Evolutionary conservation across 2,113 vertebrate species (phyloP), one percentile per base, ranked within the genome.

Genomic region (Channa argus): DNA sequence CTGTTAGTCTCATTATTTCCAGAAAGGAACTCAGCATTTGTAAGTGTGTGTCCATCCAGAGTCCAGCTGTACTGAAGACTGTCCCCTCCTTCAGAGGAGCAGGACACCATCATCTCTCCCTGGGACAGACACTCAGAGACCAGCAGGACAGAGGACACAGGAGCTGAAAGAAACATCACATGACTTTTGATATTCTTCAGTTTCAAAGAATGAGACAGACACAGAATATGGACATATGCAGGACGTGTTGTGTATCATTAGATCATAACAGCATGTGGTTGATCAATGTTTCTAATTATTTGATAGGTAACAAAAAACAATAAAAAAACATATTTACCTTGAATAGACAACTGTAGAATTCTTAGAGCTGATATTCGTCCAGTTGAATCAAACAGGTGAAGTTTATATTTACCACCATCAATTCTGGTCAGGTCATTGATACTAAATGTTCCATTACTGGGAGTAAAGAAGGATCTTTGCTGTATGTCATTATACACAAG

Each of bases 51-150:
- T 83, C 82, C 72, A 62, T 70, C 54, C 72, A 93, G 80, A 61
- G 73, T 88, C 90, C 89, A 93, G 53, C 37, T 88, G 80, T 84
- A 88, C 59, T 79, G 69, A 79, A 64, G 72, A 70, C 59, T 76
- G 50, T 87, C 89, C 15, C 83, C 91, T 63, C 63, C 79, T 2
- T 69, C 36, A 56, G 69, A 74, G 64, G 71, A 83, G 51, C 91
- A 92, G 74, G 70, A 70, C 69, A 80, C 77, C 51, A 2, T 78
- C 73, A 15, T 66, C 77, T 38, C 5, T 82, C 83, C 82, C 56
- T 77, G 13, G 37, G 82, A 74, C 14, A 85, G 62, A 90, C 88
- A 90, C 63, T 80, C 5, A 52, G 63, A 52, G 72, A 36, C 52
- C 56, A 89, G 72, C 39, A 1, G 51, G n/a, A 81, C 51, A 45